Base-by-base conservation (phyloP, 1,140 invertebrate species). In the Drosophila triauraria region DNA sequence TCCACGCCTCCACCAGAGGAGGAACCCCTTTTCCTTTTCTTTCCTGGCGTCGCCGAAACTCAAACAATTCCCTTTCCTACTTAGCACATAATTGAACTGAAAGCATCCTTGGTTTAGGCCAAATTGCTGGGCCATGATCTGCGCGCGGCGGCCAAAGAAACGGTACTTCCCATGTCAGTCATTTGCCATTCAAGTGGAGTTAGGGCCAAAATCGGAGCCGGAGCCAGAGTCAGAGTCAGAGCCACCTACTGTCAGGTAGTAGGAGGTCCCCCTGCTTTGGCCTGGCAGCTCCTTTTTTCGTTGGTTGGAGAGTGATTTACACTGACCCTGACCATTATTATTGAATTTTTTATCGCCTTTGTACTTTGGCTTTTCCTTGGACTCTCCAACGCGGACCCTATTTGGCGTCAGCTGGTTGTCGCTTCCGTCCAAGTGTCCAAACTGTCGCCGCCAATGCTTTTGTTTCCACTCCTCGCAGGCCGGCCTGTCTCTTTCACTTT, bases 401-500 rank as follows among this genome's bases (percentile, higher is more conserved):
- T 58, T 63, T 71, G 43, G 74, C 64, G 74, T 85, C 85, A 88
- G 85, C 85, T 88, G 85, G 75, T 79, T 90, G 82, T 86, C 77
- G 77, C 82, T 67, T 84, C 81, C 69, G 79, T 82, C 63, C 74
- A 76, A 82, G 62, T 78, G 77, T 75, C 82, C 79, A 78, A 86
- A 79, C 83, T 86, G 84, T 88, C 84, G 84, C 84, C 84, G 82
- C 72, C 84, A 86, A 60, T 62, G 46, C 74, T 56, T 27, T 63
- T 64, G 50, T 58, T 48, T 67, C 51, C 43, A 48, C 59, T 63
- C 25, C 62, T 53, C 48, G 38, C 43, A 35, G 58, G 60, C n/a
- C 57, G 46, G 83, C 84, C 82, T 90, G 85, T 88, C 85, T 88
- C 85, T 88, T 88, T 88, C 85, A 88, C 85, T 88, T 90, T 88